Percentiles rank a stretch among this genome's conserved stretches.
phyloP scores from a whole-genome alignment of 2,113 vertebrate species.

The Chloroceryle aenea region DNA sequence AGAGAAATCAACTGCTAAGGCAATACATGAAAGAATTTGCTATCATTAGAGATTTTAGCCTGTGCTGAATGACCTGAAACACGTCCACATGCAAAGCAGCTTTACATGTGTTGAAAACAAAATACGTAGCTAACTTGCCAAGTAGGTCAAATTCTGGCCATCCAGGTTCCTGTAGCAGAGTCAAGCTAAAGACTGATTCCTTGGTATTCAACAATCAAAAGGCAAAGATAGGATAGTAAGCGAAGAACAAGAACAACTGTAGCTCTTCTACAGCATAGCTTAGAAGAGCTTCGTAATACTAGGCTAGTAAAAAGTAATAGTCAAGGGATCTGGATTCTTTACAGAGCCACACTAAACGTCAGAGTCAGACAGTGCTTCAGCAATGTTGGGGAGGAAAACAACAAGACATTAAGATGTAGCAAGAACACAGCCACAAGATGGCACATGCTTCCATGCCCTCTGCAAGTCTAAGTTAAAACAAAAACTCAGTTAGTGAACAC shows the following conservation, averaged over 20 bases:
- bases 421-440: slow-evolving; percentile 84
- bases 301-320: slow-evolving; percentile 71
- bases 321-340: slow-evolving; percentile 72
- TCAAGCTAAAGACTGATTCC: slow-evolving; percentile 67
- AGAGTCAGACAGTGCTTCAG: slow-evolving; percentile 80
- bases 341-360: slow-evolving; percentile 77
- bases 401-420: slow-evolving; percentile 79
- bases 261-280: slow-evolving; percentile 64
- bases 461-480: slow-evolving; percentile 80
- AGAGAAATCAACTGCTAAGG: slow-evolving; percentile 54
- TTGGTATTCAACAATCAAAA: slow-evolving; percentile 65
- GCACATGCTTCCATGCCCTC: slow-evolving; percentile 88
- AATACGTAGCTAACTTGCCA: slow-evolving; percentile 69
- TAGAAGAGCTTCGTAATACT: slow-evolving; percentile 64
- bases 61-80: slow-evolving; percentile 54
- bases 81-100: slow-evolving; percentile 65
- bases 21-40: slow-evolving; percentile 52
- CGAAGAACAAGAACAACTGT: slow-evolving; percentile 38
- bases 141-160: slow-evolving; percentile 73
- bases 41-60: slow-evolving; percentile 50
- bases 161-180: slow-evolving; percentile 73
- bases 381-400: slow-evolving; percentile 78
- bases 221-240: slow-evolving; percentile 64
- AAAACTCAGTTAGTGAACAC: slow-evolving; percentile 84
- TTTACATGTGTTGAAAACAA: slow-evolving; percentile 35